Percentiles rank a stretch among this genome's conserved stretches.
These are phyloP conservation scores for Cenopis cana DNA, from an alignment of 2,888 invertebrate species.

Conservation along the genomic window DNA sequence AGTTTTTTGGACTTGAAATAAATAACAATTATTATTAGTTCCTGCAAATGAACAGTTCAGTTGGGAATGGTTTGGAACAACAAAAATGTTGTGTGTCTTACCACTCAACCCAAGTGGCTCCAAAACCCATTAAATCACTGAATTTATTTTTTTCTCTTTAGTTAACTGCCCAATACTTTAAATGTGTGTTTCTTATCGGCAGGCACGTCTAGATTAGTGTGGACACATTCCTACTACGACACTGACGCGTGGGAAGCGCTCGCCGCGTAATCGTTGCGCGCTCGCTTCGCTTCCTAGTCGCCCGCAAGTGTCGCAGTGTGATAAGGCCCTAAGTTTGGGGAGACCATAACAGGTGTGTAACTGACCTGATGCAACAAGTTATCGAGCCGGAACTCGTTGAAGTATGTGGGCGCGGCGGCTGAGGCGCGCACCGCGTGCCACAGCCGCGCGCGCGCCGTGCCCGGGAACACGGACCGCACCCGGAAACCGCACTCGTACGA, in stretches of 20 bases:
- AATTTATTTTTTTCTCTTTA: not conserved
- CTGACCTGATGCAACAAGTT: constrained; percentile 87
- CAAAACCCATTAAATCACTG: no score
- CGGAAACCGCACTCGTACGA: constrained; percentile 91
- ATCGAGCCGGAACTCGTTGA: constrained; percentile 91
- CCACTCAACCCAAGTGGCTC: no score
- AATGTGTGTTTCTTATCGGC: constrained; percentile 47
- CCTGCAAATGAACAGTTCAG: no score
- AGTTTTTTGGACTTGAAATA: no score
- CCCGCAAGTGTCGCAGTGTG: no score
- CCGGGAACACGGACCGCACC: constrained; percentile 89
- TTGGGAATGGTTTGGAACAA: no score
- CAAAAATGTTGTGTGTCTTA: no score
- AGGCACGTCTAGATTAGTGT: constrained; percentile 92
- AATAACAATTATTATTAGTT: no score
- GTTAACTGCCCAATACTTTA: not conserved
- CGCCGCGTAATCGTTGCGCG: no score
- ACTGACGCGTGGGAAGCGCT: constrained; percentile 92
- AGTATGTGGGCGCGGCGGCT: constrained; percentile 96
- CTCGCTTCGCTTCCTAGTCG: no score
- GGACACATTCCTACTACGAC: constrained; percentile 95
- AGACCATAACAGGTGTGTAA: no score
- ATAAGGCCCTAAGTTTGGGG: no score
- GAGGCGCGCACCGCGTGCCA: constrained; percentile 96
- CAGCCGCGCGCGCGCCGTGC: constrained; percentile 87